These are phyloP conservation scores for Glyphotaelius pellucidus DNA, from an alignment of 2,888 invertebrate species.

Conservation along the genomic window DNA sequence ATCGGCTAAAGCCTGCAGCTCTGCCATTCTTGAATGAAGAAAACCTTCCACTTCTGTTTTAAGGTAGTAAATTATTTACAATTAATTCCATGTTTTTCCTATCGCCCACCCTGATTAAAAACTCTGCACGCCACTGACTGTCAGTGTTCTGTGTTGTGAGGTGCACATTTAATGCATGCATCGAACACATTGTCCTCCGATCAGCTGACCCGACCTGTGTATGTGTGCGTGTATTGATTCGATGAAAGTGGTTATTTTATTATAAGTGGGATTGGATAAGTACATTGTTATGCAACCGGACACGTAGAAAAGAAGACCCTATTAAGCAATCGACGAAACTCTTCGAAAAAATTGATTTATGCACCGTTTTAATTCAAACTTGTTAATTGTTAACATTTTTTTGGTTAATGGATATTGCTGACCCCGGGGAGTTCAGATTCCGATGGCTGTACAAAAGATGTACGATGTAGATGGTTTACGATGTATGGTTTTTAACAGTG, in stretches of 20 bases:
- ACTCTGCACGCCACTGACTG: too few species aligned
- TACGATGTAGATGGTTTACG: too few species aligned
- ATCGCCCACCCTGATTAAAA: too few species aligned
- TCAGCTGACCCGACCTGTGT: background rate
- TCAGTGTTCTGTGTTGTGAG: background rate
- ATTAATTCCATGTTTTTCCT: too few species aligned
- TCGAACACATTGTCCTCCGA: background rate
- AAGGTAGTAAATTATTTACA: too few species aligned
- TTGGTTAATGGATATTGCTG: background rate
- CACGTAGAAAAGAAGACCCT: background rate
- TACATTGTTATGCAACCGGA: too few species aligned
- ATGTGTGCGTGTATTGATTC: background rate
- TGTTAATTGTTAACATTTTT: background rate
- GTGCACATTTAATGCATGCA: background rate
- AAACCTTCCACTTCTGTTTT: too few species aligned
- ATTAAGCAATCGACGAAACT: background rate
- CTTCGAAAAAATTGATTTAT: background rate
- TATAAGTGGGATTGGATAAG: background rate
- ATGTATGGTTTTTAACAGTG: too few species aligned
- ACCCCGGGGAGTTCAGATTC: background rate
- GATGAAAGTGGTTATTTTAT: background rate
- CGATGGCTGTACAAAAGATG: too few species aligned
- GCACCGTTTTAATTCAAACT: background rate
- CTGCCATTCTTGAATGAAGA: too few species aligned
- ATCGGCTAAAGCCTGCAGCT: too few species aligned